Conservation (phyloP, 2,888 invertebrate species). For the Hoplodrina ambigua region DNA sequence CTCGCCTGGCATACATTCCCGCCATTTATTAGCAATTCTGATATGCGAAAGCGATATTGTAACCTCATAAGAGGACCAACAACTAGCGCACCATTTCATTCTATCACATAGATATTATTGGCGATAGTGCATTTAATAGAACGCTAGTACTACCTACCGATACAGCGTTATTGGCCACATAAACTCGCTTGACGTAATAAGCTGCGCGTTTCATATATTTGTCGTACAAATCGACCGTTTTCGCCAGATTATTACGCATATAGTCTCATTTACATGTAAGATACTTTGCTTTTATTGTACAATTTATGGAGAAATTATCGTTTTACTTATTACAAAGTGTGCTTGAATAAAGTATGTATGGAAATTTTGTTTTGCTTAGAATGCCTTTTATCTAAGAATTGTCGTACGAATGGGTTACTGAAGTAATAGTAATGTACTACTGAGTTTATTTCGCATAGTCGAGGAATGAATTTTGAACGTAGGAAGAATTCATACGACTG, state of each 20-base stretch:
- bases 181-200: conserved; percentile 85
- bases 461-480: conserved; percentile 43
- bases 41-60: conserved; percentile 87
- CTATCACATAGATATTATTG: conserved; percentile 80
- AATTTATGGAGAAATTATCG: conserved; percentile 72
- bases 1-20: conserved; percentile 81
- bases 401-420: conserved; percentile 54
- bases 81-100: conserved; percentile 80
- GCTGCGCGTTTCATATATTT: conserved; percentile 83
- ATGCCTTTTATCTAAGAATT: conserved; percentile 60
- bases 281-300: conserved; percentile 75
- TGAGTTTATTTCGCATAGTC: conserved; percentile 53
- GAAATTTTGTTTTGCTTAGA: conserved; percentile 60
- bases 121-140: conserved; percentile 82
- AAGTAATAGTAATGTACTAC: conserved; percentile 59
- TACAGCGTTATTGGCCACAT: conserved; percentile 82
- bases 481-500: conserved; percentile 48
- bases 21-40: conserved; percentile 88
- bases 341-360: conserved; percentile 64
- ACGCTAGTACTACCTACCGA: conserved; percentile 81
- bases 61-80: conserved; percentile 84
- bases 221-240: conserved; percentile 84
- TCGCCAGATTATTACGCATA: conserved; percentile 73
- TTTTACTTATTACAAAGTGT: conserved; percentile 73
- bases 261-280: conserved; percentile 78